Evolutionary conservation across 2,113 vertebrate species (phyloP), one percentile per base, ranked within the genome.

Genomic region (Phalacrocorax aristotelis): DNA sequence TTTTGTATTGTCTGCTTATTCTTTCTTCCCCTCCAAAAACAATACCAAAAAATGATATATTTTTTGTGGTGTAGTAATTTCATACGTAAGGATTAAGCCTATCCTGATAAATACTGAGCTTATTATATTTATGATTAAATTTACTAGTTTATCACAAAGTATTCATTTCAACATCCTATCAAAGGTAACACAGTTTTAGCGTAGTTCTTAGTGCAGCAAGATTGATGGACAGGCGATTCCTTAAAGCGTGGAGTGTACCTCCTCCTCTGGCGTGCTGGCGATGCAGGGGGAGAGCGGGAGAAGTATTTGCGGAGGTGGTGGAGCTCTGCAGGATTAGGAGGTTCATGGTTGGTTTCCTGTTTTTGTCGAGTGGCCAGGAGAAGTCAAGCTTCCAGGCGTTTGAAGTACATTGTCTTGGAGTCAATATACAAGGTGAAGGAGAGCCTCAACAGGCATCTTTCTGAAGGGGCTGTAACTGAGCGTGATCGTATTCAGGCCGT

Each of bases 401-500:
- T 76, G 54, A 85, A 79, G 38, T 72, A 44, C 1, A 1, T 74
- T 74, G 22, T 66, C 52, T 79, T 54, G 36, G 76, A 70, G 46
- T 83, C 54, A 49, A 29, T 51, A 46, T 11, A 49, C 3, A 32
- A 40, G 15, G 40, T 74, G 62, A 76, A 86, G 49, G 58, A 72
- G 74, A 76, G 30, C 64, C 72, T 89, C 48, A 21, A 25, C 27
- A 62, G 57, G 54, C 9, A 3, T 25, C 58, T 76, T 79, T 85
- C 23, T 69, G 71, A 91, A 23, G 11, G 30, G 20, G 8, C 44
- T 66, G 9, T 72, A 15, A 40, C 25, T 51, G 57, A 19, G 6
- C 1, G 0, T 54, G 55, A 25, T 66, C 1, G 0, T 51, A 19
- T 58, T 70, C 8, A 8, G 75, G 34, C n/a, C 3, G 1, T 64